Conservation (phyloP, 2,797 vertebrate genomes). For the Gorsachius magnificus region DNA sequence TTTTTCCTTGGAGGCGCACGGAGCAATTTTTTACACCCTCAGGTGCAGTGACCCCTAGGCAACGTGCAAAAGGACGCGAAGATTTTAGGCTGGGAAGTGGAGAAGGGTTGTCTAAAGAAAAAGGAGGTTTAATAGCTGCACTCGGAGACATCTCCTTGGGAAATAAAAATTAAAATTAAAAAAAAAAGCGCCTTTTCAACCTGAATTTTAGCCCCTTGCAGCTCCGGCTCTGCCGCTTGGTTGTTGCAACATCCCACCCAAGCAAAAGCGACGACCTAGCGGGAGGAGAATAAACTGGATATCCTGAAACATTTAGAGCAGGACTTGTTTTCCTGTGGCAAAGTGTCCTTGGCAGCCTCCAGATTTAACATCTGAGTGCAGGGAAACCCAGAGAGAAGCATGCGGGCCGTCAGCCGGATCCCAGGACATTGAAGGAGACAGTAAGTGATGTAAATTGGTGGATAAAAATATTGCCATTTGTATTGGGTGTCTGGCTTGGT, state of each 20-base stretch:
- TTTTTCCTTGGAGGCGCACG: fast-evolving
- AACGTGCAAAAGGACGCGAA: background rate
- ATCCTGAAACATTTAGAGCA: background rate
- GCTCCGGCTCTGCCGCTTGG: background rate
- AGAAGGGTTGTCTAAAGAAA: background rate
- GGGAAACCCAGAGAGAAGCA: background rate
- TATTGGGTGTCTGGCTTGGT: background rate
- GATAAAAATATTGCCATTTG: background rate
- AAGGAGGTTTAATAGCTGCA: background rate
- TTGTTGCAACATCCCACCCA: fast-evolving
- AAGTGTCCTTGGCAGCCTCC: background rate
- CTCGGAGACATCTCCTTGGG: background rate
- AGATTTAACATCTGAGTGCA: background rate
- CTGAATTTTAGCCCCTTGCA: background rate
- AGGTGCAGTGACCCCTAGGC: fast-evolving
- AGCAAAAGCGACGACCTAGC: fast-evolving
- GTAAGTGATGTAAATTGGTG: constrained; percentile 40
- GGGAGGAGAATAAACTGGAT: background rate
- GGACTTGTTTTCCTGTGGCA: background rate
- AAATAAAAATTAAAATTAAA: background rate
- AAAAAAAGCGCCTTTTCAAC: background rate
- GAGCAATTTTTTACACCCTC: background rate
- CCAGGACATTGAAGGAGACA: constrained; percentile 30
- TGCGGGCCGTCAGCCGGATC: background rate
- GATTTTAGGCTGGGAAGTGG: background rate